These are phyloP conservation scores for Drosophila trichaetosa DNA, from an alignment of 2,888 invertebrate genomes.

Conservation along the genomic window DNA sequence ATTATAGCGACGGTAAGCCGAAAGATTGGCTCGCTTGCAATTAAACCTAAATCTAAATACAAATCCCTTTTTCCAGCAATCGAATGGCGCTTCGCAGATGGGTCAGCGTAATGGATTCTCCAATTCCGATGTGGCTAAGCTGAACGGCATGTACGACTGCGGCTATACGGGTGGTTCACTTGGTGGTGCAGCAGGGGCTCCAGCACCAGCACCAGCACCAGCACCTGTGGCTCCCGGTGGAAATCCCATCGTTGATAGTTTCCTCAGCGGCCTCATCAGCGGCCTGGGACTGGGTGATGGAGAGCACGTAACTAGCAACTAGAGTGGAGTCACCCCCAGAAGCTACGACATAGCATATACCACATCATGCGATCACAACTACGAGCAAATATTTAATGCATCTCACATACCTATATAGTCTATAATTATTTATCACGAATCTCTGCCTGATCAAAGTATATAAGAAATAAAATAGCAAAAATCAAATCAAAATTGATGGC, in stretches of 20 bases:
- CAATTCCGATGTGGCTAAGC: slow-evolving; percentile 89
- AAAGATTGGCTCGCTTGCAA: not conserved
- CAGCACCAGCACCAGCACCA: slow-evolving; percentile 32
- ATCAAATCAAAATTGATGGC: not conserved
- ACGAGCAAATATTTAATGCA: slow-evolving; percentile 69
- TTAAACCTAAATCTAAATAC: not conserved
- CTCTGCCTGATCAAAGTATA: slow-evolving; percentile 43
- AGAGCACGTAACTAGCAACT: slow-evolving; percentile 22
- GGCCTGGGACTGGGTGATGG: slow-evolving; percentile 80
- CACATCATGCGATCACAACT: slow-evolving; percentile 42
- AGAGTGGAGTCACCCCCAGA: slow-evolving; percentile 14
- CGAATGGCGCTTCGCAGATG: slow-evolving; percentile 85
- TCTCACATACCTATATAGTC: slow-evolving; percentile 26
- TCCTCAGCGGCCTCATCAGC: slow-evolving; percentile 80
- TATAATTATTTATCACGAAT: slow-evolving; percentile 41
- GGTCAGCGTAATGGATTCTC: slow-evolving; percentile 92
- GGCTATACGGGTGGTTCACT: slow-evolving; percentile 35
- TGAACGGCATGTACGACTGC: slow-evolving; percentile 92
- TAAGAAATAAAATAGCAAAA: slow-evolving; percentile 47
- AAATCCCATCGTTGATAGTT: slow-evolving; percentile 78
- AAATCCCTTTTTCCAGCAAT: slow-evolving; percentile 48
- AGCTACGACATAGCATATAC: slow-evolving; percentile 9
- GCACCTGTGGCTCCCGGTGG: slow-evolving; percentile 45
- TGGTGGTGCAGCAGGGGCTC: slow-evolving; percentile 13
- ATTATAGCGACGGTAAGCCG: slow-evolving; percentile 88